Base-by-base conservation (phyloP, 2,888 invertebrate genomes). In the Cephus nigrinus region DNA sequence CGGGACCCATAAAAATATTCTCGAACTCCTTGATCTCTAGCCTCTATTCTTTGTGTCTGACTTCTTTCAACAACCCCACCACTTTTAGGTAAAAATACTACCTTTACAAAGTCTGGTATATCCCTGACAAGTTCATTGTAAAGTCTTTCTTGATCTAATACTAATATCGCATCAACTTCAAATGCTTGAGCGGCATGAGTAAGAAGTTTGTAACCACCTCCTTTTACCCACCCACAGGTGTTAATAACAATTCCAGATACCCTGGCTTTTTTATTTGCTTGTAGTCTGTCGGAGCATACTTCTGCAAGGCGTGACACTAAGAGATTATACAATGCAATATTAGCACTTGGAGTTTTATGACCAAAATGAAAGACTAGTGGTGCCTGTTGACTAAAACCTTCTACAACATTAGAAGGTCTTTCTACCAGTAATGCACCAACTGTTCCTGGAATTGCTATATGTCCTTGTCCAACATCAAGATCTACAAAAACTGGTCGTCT, bases 221-320 rank as follows among this genome's bases (percentile, higher is more conserved):
- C 97, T 92, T 98, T 98, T 2, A 99, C 96, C 98, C 98, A 99
- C 0, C 99, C 99, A 86, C 98, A 98, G 0, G 99, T 99, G 92
- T 99, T 99, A 83, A 99, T 98, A 68, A 99, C 95, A 4, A 97
- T 96, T 0, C 99, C 99, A 3, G 97, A 97, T 68, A 94, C 93
- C 87, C 96, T 95, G 0, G 96, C 97, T 93, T 97, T 97, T 86
- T 96, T 96, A 89, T 98, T 98, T 12, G 95, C 95, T 88, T 96
- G 96, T 89, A 98, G 94, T 80, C 98, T 93, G 86, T 97, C 96
- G 2, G 95, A 93, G 68, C 98, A 95, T 12, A 97, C 96, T 87
- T 96, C 96, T 0, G 99, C 97, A 84, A 99, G 92, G 85, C 97
- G 94, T 0, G 96, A 94, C 3, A 97, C 95, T 4, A 98, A 93